Base-by-base conservation (phyloP, 2,797 vertebrate species). In the Sardinella longiceps region DNA sequence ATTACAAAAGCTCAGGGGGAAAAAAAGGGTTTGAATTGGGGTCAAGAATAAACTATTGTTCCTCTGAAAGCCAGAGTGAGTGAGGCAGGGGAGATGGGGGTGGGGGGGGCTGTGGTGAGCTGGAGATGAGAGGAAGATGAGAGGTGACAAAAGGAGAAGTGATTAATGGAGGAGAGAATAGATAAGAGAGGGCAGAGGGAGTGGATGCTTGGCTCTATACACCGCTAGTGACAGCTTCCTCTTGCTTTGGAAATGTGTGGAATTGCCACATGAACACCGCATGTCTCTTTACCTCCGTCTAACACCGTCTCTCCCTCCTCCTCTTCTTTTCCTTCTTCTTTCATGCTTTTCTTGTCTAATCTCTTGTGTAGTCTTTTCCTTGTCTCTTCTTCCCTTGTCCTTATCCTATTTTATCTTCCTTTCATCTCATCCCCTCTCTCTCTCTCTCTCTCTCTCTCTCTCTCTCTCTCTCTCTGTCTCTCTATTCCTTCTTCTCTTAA, bases 161-260 rank as follows among this genome's bases (percentile, higher is more conserved):
- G 85, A 84, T 25, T 85, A 63, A 87, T 48, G 28, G 28, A 37
- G 51, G 80, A 58, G 74, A 83, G 82, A 20, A 30, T 66, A 84
- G 46, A 81, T 80, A 70, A 63, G 84, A 80, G 70, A 77, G 18
- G 70, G 33, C 1, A 37, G 70, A 43, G 37, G 18, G 70, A 77
- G 70, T 4, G 28, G 37, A 60, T 25, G n/a, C 6, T 77, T 39
- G 70, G 33, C 37, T 23, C 18, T 77, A 6, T 23, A 77, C 37
- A 77, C 33, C 2, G 5, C 23, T 43, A 43, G 37, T 77, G 37
- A 77, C 37, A 77, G 70, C 70, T 33, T 77, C 39, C 70, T 20
- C 66, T 39, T 7, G 66, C 33, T 74, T 77, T 43, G 33, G 4
- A 77, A 39, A 43, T 77, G 70, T 43, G 37, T 39, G 33, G 6